Percentiles rank a stretch among this genome's conserved stretches.
Conservation (phyloP, 2,888 invertebrate species). For the Electrophaes corylata region DNA sequence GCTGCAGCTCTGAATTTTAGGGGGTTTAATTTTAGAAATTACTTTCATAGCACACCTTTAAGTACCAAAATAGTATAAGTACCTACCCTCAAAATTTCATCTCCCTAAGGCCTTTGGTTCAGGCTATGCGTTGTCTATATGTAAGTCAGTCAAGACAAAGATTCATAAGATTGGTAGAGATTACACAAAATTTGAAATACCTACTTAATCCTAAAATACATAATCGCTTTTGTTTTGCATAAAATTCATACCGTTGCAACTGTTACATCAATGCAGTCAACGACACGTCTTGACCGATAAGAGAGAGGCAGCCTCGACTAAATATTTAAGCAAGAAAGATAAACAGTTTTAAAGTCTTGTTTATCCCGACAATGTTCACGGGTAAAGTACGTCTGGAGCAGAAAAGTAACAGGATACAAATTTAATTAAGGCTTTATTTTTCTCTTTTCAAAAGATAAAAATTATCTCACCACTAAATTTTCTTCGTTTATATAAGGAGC, state of each 20-base stretch:
- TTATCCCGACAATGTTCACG: constrained; percentile 12
- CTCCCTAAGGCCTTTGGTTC: too few relatives aligned
- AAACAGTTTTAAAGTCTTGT: constrained; percentile 9
- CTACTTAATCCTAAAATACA: too few relatives aligned
- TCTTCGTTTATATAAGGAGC: constrained; percentile 29
- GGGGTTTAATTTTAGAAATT: too few relatives aligned
- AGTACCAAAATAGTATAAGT: too few relatives aligned
- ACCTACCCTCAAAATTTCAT: too few relatives aligned
- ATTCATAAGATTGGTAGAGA: too few relatives aligned
- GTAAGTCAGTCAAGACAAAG: too few relatives aligned
- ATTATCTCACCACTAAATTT: constrained; percentile 35
- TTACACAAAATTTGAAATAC: too few relatives aligned
- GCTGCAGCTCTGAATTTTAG: too few relatives aligned
- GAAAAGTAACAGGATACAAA: constrained; percentile 34
- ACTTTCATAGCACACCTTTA: too few relatives aligned
- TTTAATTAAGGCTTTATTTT: constrained; percentile 31
- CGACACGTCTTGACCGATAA: constrained; percentile 21
- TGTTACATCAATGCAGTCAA: constrained; percentile 18
- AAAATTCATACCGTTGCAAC: not conserved
- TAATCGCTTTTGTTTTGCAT: too few relatives aligned
- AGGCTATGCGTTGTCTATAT: too few relatives aligned
- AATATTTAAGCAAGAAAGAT: constrained; percentile 10
- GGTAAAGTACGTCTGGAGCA: constrained; percentile 19
- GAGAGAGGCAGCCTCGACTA: constrained; percentile 6
- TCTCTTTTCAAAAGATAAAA: constrained; percentile 29